Percentiles rank a stretch among this genome's conserved stretches.
Evolutionary conservation across 2,113 vertebrate species (phyloP).

Genomic region (Donacobius atricapilla): DNA sequence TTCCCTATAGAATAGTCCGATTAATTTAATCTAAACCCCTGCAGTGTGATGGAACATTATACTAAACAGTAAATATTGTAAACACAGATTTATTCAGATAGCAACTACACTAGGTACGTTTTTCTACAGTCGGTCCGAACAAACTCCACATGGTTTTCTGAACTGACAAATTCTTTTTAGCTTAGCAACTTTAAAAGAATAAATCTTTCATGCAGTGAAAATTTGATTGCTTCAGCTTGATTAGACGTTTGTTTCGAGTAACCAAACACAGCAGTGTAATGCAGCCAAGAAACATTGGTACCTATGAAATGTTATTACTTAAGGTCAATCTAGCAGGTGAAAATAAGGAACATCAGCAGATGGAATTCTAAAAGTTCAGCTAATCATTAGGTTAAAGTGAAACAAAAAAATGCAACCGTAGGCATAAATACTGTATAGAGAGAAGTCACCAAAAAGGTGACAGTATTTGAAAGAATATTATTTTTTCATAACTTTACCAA

Average conservation of each 20-base stretch:
- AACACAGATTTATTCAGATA: background rate
- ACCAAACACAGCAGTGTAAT: background rate
- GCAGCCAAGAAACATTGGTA: background rate
- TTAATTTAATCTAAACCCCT: background rate
- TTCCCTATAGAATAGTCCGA: background rate
- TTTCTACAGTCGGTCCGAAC: background rate
- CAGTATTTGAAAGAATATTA: background rate
- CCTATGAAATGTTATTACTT: background rate
- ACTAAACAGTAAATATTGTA: background rate
- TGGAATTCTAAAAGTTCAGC: background rate
- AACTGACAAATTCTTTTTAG: background rate
- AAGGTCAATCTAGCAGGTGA: background rate
- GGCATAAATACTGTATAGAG: background rate
- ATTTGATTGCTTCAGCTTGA: background rate
- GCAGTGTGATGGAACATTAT: background rate
- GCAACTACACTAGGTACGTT: background rate
- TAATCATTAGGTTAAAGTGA: background rate
- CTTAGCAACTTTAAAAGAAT: background rate
- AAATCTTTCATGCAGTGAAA: background rate
- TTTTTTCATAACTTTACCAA: background rate
- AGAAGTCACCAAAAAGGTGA: background rate
- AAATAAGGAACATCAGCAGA: background rate
- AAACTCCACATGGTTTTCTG: background rate
- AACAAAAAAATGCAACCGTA: background rate
- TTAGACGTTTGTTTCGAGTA: constrained; percentile 26